Evolutionary conservation across 2,888 invertebrate species (phyloP).

Genomic region (Alviniconcha strummeri): DNA sequence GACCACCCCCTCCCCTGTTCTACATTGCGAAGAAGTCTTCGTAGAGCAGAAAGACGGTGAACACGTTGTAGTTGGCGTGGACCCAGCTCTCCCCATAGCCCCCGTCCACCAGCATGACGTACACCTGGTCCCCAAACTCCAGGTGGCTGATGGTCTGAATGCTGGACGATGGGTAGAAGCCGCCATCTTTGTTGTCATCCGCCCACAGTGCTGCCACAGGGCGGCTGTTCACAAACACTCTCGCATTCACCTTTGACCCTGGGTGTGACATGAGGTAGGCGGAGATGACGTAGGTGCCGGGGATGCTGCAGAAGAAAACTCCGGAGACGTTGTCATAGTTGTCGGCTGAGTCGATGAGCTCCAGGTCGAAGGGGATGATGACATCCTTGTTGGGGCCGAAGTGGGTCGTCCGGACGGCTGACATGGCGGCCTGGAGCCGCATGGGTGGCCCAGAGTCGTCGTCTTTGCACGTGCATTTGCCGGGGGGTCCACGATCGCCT

Average conservation of each 20-base stretch:
- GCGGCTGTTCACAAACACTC: conserved; percentile 49
- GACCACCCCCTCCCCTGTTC: too few relatives aligned
- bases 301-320: conserved; percentile 52
- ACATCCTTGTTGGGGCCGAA: conserved; percentile 51
- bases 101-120: conserved; percentile 51
- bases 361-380: conserved; percentile 51
- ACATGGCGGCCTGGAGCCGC: conserved; percentile 45
- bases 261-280: conserved; percentile 54
- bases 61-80: conserved; percentile 54
- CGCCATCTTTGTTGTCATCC: conserved; percentile 50
- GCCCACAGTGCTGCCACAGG: conserved; percentile 55
- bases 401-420: conserved; percentile 49
- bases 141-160: conserved; percentile 50
- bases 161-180: conserved; percentile 53
- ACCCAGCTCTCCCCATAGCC: conserved; percentile 57
- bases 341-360: conserved; percentile 49
- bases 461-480: not conserved
- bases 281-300: conserved; percentile 51
- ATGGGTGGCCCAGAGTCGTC: not conserved
- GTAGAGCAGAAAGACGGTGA: conserved; percentile 49
- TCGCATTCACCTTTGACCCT: conserved; percentile 51
- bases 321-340: conserved; percentile 53
- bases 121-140: conserved; percentile 54
- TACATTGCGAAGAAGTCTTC: conserved; percentile 40
- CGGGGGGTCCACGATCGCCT: conserved; percentile 26